Evolutionary conservation across 1,140 invertebrate species (phyloP).

Genomic region (Rhopalosiphum maidis): DNA sequence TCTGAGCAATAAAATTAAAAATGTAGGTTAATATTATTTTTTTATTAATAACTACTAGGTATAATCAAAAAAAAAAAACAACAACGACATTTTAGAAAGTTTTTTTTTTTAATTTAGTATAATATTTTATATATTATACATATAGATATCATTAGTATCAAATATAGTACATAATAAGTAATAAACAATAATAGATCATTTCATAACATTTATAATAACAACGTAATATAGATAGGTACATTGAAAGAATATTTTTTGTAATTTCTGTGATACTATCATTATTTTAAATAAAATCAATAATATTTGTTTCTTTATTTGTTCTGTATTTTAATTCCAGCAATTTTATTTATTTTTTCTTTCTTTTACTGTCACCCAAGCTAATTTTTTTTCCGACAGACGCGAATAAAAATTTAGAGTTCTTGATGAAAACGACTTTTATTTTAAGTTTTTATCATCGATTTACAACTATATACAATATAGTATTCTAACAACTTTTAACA

Average conservation of each 20-base stretch:
- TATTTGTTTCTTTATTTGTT: background rate
- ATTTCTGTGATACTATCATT: background rate
- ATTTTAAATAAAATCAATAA: background rate
- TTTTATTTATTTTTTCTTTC: background rate
- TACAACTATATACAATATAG: too few relatives aligned
- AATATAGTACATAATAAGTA: background rate
- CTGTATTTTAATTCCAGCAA: background rate
- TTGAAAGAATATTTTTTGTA: background rate
- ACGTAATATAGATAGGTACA: background rate
- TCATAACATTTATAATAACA: background rate
- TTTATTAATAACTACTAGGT: too few relatives aligned
- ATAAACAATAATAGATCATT: background rate
- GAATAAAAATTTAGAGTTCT: background rate
- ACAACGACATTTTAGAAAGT: background rate
- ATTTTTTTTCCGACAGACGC: background rate
- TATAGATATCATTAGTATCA: background rate
- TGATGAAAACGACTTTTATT: constrained; percentile 6
- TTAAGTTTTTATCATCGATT: constrained; percentile 8
- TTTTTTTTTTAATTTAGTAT: background rate
- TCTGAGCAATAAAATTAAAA: background rate
- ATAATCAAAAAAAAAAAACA: too few relatives aligned
- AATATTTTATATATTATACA: too few relatives aligned
- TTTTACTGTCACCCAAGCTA: background rate
- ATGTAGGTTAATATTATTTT: too few relatives aligned
- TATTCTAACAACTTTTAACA: background rate